Evolutionary conservation across 1,140 invertebrate species (phyloP).

Genomic region (Drosophila cardini): DNA sequence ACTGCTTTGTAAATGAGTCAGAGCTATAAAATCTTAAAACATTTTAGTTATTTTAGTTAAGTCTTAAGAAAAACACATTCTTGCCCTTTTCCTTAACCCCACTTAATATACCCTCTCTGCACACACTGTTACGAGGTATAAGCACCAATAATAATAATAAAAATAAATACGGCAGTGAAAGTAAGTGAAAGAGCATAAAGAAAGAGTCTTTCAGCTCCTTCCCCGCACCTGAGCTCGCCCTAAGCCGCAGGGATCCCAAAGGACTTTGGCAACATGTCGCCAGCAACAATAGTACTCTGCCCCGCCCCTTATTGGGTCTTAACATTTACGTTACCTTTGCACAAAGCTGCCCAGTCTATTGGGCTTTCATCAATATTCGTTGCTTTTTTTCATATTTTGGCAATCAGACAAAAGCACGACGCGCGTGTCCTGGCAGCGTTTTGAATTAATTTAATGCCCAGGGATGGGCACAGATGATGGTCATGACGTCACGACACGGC

Average conservation of each 20-base stretch:
- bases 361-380: conserved; percentile 73
- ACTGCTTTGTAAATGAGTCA: not conserved
- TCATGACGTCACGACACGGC: conserved; percentile 36
- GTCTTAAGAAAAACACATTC: not conserved
- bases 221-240: not conserved
- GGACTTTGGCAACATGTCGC: conserved; percentile 68
- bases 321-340: conserved; percentile 57
- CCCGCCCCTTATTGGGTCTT: conserved; percentile 1
- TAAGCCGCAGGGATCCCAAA: conserved; percentile 66
- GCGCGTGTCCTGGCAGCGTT: conserved; percentile 76
- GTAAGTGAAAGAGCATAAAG: conserved; percentile 66
- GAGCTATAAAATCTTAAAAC: not conserved
- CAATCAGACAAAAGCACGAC: conserved; percentile 67
- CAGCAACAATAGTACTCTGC: conserved; percentile 1
- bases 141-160: conserved; percentile 41
- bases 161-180: conserved; percentile 53
- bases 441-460: conserved; percentile 82
- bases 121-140: conserved; percentile 13
- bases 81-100: not conserved
- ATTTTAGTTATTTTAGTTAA: not conserved
- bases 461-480: conserved; percentile 69
- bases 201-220: conserved; percentile 13
- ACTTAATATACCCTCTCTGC: not conserved
- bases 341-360: conserved; percentile 45
- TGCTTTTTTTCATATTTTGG: conserved; percentile 63